Evolutionary conservation across 2,888 invertebrate genomes (phyloP).

Genomic region (Nephrotoma appendiculata): DNA sequence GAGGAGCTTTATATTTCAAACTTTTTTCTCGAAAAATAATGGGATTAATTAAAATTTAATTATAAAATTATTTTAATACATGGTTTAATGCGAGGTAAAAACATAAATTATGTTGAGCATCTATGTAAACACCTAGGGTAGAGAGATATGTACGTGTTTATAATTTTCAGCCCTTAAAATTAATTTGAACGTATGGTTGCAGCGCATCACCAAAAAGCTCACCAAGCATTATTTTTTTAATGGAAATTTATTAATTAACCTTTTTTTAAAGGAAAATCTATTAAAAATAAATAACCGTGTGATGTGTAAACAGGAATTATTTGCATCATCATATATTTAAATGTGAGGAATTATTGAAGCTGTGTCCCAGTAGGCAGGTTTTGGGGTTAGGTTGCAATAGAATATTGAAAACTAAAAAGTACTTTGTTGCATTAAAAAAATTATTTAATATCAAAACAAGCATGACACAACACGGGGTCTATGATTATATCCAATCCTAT

Average conservation of each 20-base stretch:
- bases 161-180: not conserved
- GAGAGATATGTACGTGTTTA: no score
- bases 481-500: no score
- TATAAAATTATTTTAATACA: not conserved
- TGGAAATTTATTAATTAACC: not conserved
- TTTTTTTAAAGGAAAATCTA: not conserved
- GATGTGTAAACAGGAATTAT: no score
- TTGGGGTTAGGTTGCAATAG: no score
- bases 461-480: no score
- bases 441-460: no score
- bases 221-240: not conserved
- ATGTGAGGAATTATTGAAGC: no score
- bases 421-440: no score
- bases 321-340: no score
- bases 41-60: not conserved
- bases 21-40: not conserved
- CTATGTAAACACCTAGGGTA: not conserved
- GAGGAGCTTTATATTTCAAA: not conserved
- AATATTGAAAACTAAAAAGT: no score
- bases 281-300: not conserved
- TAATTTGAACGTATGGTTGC: not conserved
- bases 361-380: no score
- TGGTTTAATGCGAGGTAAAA: not conserved
- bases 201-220: not conserved
- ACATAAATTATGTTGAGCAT: not conserved